Evolutionary conservation across 2,888 invertebrate genomes (phyloP).

Genomic region (Melanostoma scalare): DNA sequence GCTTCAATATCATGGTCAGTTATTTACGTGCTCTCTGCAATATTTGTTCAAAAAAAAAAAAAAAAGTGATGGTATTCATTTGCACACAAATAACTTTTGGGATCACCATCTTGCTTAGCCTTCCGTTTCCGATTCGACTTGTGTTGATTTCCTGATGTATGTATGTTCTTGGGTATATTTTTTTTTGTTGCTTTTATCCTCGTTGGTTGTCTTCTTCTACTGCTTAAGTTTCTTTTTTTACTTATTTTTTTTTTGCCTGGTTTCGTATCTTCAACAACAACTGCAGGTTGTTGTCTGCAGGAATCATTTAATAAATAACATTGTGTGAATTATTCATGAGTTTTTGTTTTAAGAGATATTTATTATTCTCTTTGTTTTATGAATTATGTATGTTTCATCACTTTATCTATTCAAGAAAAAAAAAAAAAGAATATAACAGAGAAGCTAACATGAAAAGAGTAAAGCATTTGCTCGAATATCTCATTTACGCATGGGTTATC

Average conservation of each 20-base stretch:
- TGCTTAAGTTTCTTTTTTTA: conserved; percentile 10
- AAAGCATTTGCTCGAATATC: conserved; percentile 16
- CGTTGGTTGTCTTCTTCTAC: background rate
- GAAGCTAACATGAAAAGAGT: conserved; percentile 4
- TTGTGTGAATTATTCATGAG: conserved; percentile 63
- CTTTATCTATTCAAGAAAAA: conserved; percentile 24
- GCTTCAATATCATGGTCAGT: background rate
- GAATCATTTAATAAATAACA: conserved; percentile 69
- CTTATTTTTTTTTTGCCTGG: background rate
- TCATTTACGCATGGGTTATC: conserved; percentile 34
- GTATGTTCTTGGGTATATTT: conserved; percentile 1
- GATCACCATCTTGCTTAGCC: conserved; percentile 40
- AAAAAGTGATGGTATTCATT: conserved; percentile 37
- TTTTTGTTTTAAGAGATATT: conserved; percentile 61
- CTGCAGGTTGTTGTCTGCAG: conserved; percentile 48
- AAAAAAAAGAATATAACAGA: background rate
- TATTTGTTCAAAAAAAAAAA: background rate
- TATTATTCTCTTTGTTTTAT: conserved; percentile 67
- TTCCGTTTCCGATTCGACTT: conserved; percentile 11
- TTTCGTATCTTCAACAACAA: conserved; percentile 35
- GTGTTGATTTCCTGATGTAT: conserved; percentile 22
- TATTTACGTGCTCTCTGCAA: background rate
- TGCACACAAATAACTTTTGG: conserved; percentile 62
- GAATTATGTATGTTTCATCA: conserved; percentile 63
- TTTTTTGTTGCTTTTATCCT: conserved; percentile 3